Conservation (phyloP, 2,888 invertebrate genomes). For the Plemyria rubiginata region DNA sequence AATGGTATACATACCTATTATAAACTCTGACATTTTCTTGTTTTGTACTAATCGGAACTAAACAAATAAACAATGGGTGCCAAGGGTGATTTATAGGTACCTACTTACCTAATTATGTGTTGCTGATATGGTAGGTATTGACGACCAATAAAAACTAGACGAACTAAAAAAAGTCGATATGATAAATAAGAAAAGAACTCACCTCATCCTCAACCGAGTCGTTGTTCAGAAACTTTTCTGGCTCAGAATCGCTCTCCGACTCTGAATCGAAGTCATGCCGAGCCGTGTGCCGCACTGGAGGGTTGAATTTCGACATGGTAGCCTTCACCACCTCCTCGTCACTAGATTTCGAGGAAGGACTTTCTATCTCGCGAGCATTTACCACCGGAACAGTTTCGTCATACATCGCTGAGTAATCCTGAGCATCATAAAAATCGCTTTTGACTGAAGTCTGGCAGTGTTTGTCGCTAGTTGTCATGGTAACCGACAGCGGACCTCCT, state of each 20-base stretch:
- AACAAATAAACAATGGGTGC: too few relatives aligned
- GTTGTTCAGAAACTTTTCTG: conserved; percentile 66
- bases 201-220: conserved; percentile 68
- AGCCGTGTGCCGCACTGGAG: conserved; percentile 73
- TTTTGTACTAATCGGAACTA: too few relatives aligned
- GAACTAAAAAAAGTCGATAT: background rate
- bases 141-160: too few relatives aligned
- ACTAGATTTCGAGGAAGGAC: conserved; percentile 56
- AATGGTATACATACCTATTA: too few relatives aligned
- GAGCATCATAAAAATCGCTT: conserved; percentile 45
- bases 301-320: conserved; percentile 77
- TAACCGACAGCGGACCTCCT: conserved; percentile 58
- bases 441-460: conserved; percentile 73
- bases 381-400: conserved; percentile 86
- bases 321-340: conserved; percentile 65
- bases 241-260: conserved; percentile 70
- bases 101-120: too few relatives aligned
- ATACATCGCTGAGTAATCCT: conserved; percentile 74
- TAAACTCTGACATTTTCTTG: too few relatives aligned
- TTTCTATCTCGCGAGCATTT: conserved; percentile 84
- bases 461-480: conserved; percentile 79
- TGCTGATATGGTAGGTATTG: too few relatives aligned
- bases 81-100: too few relatives aligned
- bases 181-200: conserved; percentile 26
- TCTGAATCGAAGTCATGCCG: conserved; percentile 78